Percentiles rank a stretch among this genome's conserved stretches.
These are phyloP conservation scores for Odontomyia ornata DNA, from an alignment of 2,888 invertebrate genomes.

Conservation along the genomic window DNA sequence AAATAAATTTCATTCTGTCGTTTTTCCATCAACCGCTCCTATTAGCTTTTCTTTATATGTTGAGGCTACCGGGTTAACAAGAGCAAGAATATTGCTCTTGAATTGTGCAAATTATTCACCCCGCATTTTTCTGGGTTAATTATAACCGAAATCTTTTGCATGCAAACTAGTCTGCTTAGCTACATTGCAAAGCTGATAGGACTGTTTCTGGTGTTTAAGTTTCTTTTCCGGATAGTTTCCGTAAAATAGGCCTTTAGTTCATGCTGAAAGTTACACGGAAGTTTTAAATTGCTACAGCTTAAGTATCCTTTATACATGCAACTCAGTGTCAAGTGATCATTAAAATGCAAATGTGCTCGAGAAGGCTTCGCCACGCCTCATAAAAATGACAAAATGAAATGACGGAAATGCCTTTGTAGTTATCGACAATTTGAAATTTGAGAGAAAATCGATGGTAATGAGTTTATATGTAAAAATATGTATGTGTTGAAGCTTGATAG, in stretches of 20 bases:
- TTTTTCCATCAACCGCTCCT: too few species aligned
- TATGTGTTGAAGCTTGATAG: too few species aligned
- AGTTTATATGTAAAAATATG: too few species aligned
- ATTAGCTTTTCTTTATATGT: not conserved
- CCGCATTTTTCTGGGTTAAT: slow-evolving; percentile 22
- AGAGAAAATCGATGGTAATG: too few species aligned
- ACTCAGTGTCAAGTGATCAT: slow-evolving; percentile 9
- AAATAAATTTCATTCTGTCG: too few species aligned
- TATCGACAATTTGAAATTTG: too few species aligned
- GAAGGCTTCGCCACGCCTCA: not conserved
- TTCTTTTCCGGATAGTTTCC: not conserved
- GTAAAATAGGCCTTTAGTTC: too few species aligned
- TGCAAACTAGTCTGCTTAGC: not conserved
- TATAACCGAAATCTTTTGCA: slow-evolving; percentile 1
- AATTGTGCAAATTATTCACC: slow-evolving; percentile 1
- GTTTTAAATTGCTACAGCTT: too few species aligned
- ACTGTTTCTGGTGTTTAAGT: not conserved
- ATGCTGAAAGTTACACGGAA: too few species aligned
- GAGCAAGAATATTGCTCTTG: not conserved
- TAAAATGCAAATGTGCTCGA: slow-evolving; percentile 4
- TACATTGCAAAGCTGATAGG: not conserved
- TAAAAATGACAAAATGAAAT: not conserved
- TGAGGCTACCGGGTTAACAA: not conserved
- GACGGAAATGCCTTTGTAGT: too few species aligned
- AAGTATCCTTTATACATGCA: not conserved